Conservation (phyloP, 2,113 vertebrate species). For the Myiagra hebetior region DNA sequence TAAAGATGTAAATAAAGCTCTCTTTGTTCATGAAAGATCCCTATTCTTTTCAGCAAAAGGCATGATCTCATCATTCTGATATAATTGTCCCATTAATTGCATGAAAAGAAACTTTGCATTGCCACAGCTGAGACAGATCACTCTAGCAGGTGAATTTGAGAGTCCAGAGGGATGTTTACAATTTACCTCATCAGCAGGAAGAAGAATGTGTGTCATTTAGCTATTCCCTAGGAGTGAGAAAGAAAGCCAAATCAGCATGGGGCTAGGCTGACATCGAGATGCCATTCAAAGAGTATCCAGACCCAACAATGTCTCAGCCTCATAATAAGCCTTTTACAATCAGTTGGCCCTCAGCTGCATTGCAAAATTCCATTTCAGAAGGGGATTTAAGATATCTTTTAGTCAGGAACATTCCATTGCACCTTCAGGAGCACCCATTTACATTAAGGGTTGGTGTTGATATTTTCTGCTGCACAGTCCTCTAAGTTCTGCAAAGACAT, state of each 20-base stretch:
- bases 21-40: constrained; percentile 52
- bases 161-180: background rate
- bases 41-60: constrained; percentile 44
- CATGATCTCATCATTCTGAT: constrained; percentile 63
- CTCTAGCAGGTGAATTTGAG: constrained; percentile 20
- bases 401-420: background rate
- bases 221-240: background rate
- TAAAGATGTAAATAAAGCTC: constrained; percentile 40
- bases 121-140: background rate
- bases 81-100: constrained; percentile 50
- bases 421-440: background rate
- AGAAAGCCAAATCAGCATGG: background rate
- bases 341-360: background rate
- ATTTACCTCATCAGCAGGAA: constrained; percentile 20
- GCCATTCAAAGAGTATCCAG: constrained; percentile 18
- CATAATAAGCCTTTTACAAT: background rate
- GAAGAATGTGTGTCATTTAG: constrained; percentile 18
- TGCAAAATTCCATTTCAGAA: constrained; percentile 23
- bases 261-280: background rate
- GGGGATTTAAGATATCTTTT: background rate
- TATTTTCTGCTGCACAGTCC: background rate
- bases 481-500: background rate
- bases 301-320: constrained; percentile 27
- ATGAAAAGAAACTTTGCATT: constrained; percentile 13
- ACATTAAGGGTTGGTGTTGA: background rate